Evolutionary conservation across 2,888 invertebrate genomes (phyloP), one percentile per base, ranked within the genome.

Genomic region (Phyllotreta striolata): DNA sequence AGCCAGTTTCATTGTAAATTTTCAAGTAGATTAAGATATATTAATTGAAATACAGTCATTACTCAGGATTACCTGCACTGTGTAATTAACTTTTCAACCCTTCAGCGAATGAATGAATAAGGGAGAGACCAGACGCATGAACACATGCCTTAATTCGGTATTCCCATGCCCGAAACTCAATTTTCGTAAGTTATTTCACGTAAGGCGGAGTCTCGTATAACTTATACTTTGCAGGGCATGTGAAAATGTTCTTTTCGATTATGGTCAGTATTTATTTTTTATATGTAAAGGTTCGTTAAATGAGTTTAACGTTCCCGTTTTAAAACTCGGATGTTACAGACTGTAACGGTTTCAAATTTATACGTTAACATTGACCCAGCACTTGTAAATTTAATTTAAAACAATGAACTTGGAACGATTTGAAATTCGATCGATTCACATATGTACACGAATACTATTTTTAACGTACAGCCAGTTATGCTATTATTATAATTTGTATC

Each of bases 211-310:
- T 52, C 52, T 37, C 60, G n/a, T 52, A 51, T 59, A 52, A 60
- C 52, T 60, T 52, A 41, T 49, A 14, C 12, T 35, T 10, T 56
- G 75, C 74, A 75, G 74, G 74, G 73, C 38, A 52, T 52, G 38
- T 38, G 52, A 38, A 38, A 38, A 52, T 37, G 12, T 52, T 41
- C 41, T 9, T 10, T 39, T 14, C 37, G 35, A 6, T 49, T 49
- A 9, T 49, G 49, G n/a, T 49, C 37, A 49, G 9, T 24, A 49
- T 35, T 49, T 35, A 13, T 49, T 49, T 35, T 49, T 49, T 49
- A 9, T 24, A 8, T 47, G 12, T 47, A 47, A 47, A 9, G 47
- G 47, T 47, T 47, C 7, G 13, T 47, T 47, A 47, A 47, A 14
- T 5, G 10, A 40, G 10, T n/a, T n/a, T n/a, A 40, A 40, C 10